Conservation (phyloP, 2,888 invertebrate species). For the Microplitis deprimator region DNA sequence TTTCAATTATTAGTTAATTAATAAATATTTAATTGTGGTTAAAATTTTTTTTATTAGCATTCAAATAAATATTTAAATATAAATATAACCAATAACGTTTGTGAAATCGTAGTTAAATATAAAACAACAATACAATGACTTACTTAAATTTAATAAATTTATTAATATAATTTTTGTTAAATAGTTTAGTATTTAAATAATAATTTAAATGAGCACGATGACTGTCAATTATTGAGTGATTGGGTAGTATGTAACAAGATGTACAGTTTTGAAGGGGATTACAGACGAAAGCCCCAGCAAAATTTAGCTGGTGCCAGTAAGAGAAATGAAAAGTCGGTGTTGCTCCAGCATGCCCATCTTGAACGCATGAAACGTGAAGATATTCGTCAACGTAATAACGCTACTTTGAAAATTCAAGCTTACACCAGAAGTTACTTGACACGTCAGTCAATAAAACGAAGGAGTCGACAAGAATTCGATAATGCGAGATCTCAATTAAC, state of each 20-base stretch:
- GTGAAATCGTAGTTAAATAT: neutral
- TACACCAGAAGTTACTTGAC: slow-evolving; percentile 83
- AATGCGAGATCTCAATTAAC: slow-evolving; percentile 73
- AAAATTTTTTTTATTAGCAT: neutral
- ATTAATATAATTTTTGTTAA: neutral
- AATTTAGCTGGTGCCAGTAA: slow-evolving; percentile 90
- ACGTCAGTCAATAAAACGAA: slow-evolving; percentile 78
- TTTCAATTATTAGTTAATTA: neutral
- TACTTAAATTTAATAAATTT: neutral
- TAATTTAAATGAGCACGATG: neutral
- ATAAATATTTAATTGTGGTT: neutral
- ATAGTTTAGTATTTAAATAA: neutral
- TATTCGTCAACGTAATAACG: slow-evolving; percentile 80
- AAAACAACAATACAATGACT: neutral
- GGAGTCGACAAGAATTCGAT: slow-evolving; percentile 82
- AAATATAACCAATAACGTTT: neutral
- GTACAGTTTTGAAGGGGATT: slow-evolving; percentile 92
- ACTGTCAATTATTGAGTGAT: neutral
- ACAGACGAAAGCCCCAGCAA: slow-evolving; percentile 88
- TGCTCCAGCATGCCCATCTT: slow-evolving; percentile 86
- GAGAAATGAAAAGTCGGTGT: slow-evolving; percentile 79
- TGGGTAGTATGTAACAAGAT: slow-evolving; percentile 59
- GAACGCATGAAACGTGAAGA: slow-evolving; percentile 92
- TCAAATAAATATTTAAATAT: neutral
- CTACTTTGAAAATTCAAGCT: slow-evolving; percentile 87